A percentile compares a stretch with the other conserved stretches of the same genome.
Conservation (phyloP, 2,113 vertebrate genomes). For the Baryphthengus martii region DNA sequence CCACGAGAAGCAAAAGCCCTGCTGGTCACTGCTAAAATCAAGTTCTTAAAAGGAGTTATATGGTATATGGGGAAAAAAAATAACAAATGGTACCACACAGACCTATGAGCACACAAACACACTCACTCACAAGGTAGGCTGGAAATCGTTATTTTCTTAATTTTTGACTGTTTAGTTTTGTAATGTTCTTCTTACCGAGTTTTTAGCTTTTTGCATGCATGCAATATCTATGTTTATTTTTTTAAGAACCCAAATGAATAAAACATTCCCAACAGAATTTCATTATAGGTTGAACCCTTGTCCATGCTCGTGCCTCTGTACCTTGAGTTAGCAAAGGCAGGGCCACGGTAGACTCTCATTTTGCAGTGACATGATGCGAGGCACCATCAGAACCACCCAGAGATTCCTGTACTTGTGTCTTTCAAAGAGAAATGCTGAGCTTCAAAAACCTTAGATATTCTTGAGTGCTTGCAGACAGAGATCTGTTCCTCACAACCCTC, state of each 20-base stretch:
- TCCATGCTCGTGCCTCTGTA: rapidly evolving
- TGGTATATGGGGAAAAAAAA: not conserved
- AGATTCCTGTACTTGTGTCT: not conserved
- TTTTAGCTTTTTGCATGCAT: not conserved
- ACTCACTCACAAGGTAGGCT: not conserved
- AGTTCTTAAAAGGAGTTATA: not conserved
- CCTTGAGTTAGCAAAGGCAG: not conserved
- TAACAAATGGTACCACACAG: not conserved
- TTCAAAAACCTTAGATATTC: not conserved
- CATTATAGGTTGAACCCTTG: not conserved
- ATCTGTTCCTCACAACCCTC: not conserved
- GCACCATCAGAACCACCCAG: not conserved
- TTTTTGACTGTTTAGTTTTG: not conserved
- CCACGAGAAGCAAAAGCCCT: not conserved
- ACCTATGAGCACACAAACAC: not conserved
- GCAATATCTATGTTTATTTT: not conserved
- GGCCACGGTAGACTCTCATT: not conserved
- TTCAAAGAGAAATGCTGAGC: not conserved
- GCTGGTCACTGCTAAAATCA: not conserved
- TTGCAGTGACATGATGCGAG: not conserved
- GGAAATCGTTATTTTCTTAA: not conserved
- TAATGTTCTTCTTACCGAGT: not conserved
- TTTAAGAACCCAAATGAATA: not conserved
- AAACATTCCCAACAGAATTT: not conserved
- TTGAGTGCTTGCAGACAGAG: not conserved